Base-by-base conservation (phyloP, 1,140 invertebrate species). In the Zaprionus camerounensis region DNA sequence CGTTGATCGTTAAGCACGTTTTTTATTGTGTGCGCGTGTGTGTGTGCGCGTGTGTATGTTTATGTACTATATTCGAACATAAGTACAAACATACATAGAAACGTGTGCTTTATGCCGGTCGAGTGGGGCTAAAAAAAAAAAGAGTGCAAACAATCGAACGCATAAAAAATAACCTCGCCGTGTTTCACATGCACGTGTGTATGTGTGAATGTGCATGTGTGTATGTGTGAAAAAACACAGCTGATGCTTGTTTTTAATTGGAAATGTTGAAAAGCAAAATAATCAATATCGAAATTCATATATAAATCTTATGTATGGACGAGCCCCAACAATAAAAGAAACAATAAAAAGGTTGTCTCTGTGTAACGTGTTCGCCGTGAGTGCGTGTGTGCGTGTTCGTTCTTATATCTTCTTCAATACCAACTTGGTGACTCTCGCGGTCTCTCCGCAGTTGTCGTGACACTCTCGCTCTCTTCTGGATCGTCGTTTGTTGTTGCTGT, bases 1-100 rank as follows among this genome's bases (percentile, higher is more conserved):
- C 67, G 69, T 66, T 28, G 85, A 88, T 88, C 85, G 74, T 81
- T 68, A 58, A 87, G 81, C 82, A 86, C 82, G 82, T 85, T 85
- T 85, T 73, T 44, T 17, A 49, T 55, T 62, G 13, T 31, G 11
- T 31, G 36, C 68, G 24, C 53, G 49, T 71, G 38, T 56, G 49
- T 41, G 41, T 67, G 62, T 66, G 62, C 64, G 63, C 51, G 44
- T 62, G 36, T 70, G 44, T 44, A 36, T 57, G 38, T 66, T 49
- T 46, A 34, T 44, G 41, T 44, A 44, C 5, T 44, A 9, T 46
- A 46, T 46, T 46, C 64, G 26, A 31, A 24, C 28, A n/a, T 71
- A 80, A 59, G 53, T 80, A 59, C 64, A 74, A 75, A 75, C 69
- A 17, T 63, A 26, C 55, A 58, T 71, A 49, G 20, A 31, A 41